Percentiles rank a stretch among this genome's conserved stretches.
phyloP scores from a whole-genome alignment of 2,113 vertebrate genomes.

The Isichthys henryi region DNA sequence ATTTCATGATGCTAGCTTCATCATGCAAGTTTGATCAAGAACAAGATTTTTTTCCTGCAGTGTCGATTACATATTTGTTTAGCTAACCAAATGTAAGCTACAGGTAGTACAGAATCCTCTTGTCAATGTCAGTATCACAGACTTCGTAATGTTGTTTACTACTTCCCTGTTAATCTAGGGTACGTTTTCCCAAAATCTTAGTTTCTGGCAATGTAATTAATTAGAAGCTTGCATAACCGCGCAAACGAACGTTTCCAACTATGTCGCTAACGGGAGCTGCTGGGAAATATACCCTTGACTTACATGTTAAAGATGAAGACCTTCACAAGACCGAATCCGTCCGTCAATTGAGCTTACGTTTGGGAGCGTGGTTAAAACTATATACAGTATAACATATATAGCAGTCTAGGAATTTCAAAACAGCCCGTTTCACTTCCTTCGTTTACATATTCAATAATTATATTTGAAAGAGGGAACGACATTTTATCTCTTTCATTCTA shows the following conservation, averaged over 20 bases:
- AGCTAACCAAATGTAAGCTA: neutral
- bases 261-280: neutral
- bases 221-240: neutral
- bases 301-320: neutral
- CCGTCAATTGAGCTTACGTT: neutral
- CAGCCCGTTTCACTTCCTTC: neutral
- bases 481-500: neutral
- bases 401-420: too few relatives aligned
- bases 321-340: too few relatives aligned
- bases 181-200: neutral
- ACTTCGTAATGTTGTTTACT: neutral
- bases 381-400: too few relatives aligned
- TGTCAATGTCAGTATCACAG: too few relatives aligned
- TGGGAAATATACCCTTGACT: neutral
- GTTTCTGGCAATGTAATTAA: neutral
- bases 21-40: neutral
- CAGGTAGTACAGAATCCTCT: too few relatives aligned
- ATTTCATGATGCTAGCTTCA: neutral
- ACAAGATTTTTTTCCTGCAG: too few relatives aligned
- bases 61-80: neutral
- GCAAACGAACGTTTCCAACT: neutral
- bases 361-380: neutral
- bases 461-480: neutral
- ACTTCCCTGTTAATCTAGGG: neutral
- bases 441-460: neutral